Conservation (phyloP, 1,140 invertebrate genomes). For the Vanessa atalanta region DNA sequence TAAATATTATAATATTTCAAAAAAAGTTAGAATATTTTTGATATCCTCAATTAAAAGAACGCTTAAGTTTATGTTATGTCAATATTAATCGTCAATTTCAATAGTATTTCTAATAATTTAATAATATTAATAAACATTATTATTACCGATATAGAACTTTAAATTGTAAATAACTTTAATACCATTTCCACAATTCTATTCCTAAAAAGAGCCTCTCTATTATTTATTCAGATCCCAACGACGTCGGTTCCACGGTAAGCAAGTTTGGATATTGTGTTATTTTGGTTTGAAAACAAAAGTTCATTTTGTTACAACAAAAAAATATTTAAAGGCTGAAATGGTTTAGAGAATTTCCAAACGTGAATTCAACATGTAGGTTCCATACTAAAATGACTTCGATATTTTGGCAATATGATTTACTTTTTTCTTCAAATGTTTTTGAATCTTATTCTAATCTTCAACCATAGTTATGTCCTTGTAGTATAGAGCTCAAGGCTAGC, state of each 20-base stretch:
- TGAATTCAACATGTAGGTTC: not conserved
- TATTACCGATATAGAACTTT: too few relatives aligned
- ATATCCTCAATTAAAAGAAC: too few relatives aligned
- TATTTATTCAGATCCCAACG: conserved; percentile 29
- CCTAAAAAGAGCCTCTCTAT: conserved; percentile 16
- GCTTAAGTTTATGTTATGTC: too few relatives aligned
- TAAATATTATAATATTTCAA: too few relatives aligned
- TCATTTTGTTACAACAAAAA: conserved; percentile 16
- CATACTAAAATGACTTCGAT: not conserved
- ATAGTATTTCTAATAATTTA: too few relatives aligned
- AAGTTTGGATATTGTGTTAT: conserved; percentile 32
- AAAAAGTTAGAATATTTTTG: too few relatives aligned
- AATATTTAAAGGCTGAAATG: not conserved
- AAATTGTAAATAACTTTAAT: not conserved
- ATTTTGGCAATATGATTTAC: not conserved
- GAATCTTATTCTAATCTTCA: too few relatives aligned
- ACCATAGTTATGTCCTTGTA: too few relatives aligned
- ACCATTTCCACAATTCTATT: not conserved
- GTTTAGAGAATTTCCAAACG: not conserved
- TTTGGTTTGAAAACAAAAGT: conserved; percentile 22
- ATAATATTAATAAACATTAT: too few relatives aligned
- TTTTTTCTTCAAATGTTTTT: too few relatives aligned
- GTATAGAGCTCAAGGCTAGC: too few relatives aligned
- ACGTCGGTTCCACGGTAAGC: conserved; percentile 28
- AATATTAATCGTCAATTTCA: too few relatives aligned